These are phyloP conservation scores for Caiman crocodilus DNA, from an alignment of 2,797 vertebrate genomes.

Conservation along the genomic window DNA sequence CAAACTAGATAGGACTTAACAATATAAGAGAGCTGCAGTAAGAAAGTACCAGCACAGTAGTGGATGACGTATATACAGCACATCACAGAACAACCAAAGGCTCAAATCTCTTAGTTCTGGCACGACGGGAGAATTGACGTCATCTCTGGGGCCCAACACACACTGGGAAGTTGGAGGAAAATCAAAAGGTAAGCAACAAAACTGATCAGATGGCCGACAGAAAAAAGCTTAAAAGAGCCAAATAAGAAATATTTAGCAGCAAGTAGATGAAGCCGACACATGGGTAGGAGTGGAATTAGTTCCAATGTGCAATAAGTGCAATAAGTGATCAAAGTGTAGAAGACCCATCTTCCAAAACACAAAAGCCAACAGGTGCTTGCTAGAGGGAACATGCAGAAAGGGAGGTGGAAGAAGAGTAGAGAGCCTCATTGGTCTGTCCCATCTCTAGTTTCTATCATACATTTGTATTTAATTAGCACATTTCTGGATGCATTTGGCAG, in stretches of 20 bases:
- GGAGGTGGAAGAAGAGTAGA: accelerated
- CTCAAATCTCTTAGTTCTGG: not conserved
- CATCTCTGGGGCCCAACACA: not conserved
- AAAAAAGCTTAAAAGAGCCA: not conserved
- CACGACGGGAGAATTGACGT: not conserved
- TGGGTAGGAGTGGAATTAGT: not conserved
- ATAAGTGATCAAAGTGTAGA: accelerated
- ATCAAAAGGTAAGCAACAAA: not conserved
- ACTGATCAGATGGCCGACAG: not conserved
- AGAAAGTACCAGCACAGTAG: not conserved
- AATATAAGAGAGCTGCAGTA: not conserved
- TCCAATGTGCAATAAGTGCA: accelerated
- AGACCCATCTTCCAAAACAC: not conserved
- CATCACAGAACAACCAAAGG: accelerated
- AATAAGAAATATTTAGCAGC: not conserved
- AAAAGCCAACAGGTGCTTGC: not conserved
- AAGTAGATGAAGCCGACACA: not conserved
- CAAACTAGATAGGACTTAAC: not conserved
- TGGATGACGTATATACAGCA: not conserved
- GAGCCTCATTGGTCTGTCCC: not conserved
- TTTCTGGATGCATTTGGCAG: not conserved
- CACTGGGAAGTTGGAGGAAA: accelerated
- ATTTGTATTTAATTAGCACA: not conserved
- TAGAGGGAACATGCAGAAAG: not conserved
- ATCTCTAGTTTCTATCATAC: not conserved